Evolutionary conservation across 2,888 invertebrate genomes (phyloP), one percentile per base, ranked within the genome.

Genomic region (Lasioglossum malachurum): DNA sequence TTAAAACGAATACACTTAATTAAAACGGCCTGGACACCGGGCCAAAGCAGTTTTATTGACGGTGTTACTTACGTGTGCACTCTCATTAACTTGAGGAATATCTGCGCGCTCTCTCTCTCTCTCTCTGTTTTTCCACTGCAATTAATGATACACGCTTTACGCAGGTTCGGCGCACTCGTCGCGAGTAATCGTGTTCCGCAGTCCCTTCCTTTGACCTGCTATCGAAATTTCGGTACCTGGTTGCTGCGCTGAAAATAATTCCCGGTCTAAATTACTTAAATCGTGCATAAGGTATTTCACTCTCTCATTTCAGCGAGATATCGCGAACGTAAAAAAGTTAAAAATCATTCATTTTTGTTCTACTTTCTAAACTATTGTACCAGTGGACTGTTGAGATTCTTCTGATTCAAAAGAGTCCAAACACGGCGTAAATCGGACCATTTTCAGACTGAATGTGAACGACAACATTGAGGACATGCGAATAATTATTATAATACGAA

Each of bases 1-100:
- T 85, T 84, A 79, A 85, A 85, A 84, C 84, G 84, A 78, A 84
- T 79, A 88, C 86, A 85, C 86, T 87, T 89, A 92, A 92, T 92
- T 92, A 91, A 92, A 92, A 88, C 88, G 84, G 84, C 74, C 75
- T 46, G 73, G 82, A 73, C 79, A 53, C 75, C 44, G 78, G 64
- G 79, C 79, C 75, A 57, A 75, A 79, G 79, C 71, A 89, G 89
- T 90, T 91, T 91, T 88, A 92, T 92, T 88, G 92, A 91, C 89
- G 75, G 75, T 35, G 71, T 74, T 67, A 67, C 19, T 35, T 60
- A 64, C 38, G 60, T 49, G 84, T 71, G 64, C 79, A 78, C 84
- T 72, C 78, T 85, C 84, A 79, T 85, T 85, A 84, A 75, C 72
- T 75, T 79, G 49, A 84, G 75, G 75, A 75, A 76, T 81, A 72